These are phyloP conservation scores for Caenorhabditis sp. DNA, from an alignment of 2,888 invertebrate species.

Conservation along the genomic window DNA sequence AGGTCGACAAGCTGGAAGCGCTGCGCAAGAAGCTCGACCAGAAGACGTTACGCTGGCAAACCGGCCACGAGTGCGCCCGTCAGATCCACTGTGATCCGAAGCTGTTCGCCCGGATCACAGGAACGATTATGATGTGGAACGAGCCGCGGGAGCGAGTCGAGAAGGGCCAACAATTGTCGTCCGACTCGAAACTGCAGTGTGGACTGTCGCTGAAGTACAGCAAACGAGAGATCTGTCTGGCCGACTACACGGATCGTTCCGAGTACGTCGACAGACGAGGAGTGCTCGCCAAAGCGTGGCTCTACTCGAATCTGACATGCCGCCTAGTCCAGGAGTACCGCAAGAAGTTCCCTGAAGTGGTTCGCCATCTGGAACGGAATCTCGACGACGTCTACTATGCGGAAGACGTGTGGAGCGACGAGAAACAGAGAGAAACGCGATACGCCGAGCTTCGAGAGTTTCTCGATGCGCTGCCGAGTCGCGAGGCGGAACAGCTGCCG, in stretches of 20 bases:
- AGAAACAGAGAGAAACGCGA: constrained; percentile 45
- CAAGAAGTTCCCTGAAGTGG: constrained; percentile 88
- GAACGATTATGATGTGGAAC: constrained; percentile 88
- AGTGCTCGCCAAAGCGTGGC: too few species aligned
- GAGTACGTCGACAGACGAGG: constrained; percentile 76
- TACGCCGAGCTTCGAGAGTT: constrained; percentile 86
- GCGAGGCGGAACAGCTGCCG: constrained; percentile 86
- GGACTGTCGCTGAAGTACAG: constrained; percentile 95
- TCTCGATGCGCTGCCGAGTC: constrained; percentile 86
- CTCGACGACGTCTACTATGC: constrained; percentile 87
- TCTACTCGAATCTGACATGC: constrained; percentile 64
- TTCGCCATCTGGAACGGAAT: constrained; percentile 86
- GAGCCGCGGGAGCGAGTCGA: constrained; percentile 70
- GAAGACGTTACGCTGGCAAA: constrained; percentile 66
- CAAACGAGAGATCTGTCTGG: constrained; percentile 86
- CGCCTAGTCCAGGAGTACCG: constrained; percentile 88
- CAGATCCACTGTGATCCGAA: constrained; percentile 85
- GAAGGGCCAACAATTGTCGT: constrained; percentile 79
- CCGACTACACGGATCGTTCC: constrained; percentile 90
- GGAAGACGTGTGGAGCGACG: constrained; percentile 87
- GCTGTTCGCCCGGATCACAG: constrained; percentile 91
- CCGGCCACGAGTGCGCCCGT: constrained; percentile 84
- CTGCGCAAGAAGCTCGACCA: constrained; percentile 42
- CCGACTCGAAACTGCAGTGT: constrained; percentile 86
- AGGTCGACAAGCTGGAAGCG: constrained; percentile 30